Base-by-base conservation (phyloP, 1,140 invertebrate species). In the Theocolax elegans region DNA sequence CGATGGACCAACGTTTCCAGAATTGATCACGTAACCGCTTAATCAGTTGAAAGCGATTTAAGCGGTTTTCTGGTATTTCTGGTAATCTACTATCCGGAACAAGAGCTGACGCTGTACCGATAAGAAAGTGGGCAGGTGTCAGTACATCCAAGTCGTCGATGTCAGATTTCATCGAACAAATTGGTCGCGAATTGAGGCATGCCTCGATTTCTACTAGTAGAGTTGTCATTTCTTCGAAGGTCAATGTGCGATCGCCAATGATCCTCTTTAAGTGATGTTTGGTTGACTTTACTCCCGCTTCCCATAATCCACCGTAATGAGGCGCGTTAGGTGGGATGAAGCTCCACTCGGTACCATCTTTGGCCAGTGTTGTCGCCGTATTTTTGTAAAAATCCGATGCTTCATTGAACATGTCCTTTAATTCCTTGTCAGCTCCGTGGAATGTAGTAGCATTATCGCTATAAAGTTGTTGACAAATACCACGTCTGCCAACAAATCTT, bases 401-500 rank as follows among this genome's bases (percentile, higher is more conserved):
- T 4, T 15, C 8, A 13, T 44, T 9, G 42, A 44, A 44, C 42
- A 44, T 44, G 8, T 7, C 46, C 23, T 19, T 19, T 19, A 49
- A 13, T 13, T 49, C 46, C 6, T 23, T 19, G 13, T 49, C 46
- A 19, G 46, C 46, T 23, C 46, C 46, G 7, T 49, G 17, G 19
- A 63, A 63, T 19, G 48, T 63, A 0, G 59, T 46, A 19, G 40
- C 60, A 27, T 74, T 74, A 21, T 74, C 66, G 12, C 69, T 72
- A 25, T 49, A 58, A 21, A 71, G 13, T 9, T 13, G 6, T 17
- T 9, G 1, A 46, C 51, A 71, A 0, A 67, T 21, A 1, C 62
- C 67, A 17, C 62, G 23, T 10, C 59, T 23, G 6, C 59, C 25
- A 3, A 38, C 12, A 21, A 74, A 67, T 27, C 72, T 38, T 0